These are phyloP conservation scores for Ceratina japonica DNA, from an alignment of 1,140 invertebrate genomes.

Conservation along the genomic window DNA sequence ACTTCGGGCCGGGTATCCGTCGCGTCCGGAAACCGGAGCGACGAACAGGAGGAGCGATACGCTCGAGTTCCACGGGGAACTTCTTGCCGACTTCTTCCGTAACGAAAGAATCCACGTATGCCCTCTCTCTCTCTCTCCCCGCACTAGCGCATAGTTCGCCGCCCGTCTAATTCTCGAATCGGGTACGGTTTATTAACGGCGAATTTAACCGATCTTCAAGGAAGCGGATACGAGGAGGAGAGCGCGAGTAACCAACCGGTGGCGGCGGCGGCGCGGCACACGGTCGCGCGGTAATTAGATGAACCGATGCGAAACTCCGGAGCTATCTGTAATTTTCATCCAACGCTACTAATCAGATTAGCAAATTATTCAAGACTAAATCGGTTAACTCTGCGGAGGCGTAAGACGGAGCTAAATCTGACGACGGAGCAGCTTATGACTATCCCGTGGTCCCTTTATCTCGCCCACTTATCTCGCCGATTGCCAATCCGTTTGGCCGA, in stretches of 20 bases:
- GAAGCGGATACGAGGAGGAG: slow-evolving; percentile 18
- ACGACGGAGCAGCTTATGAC: slow-evolving; percentile 40
- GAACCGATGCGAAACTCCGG: slow-evolving; percentile 58
- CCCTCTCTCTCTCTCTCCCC: too few species aligned
- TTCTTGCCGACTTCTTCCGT: too few species aligned
- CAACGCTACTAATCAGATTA: slow-evolving; percentile 59
- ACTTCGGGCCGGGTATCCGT: slow-evolving; percentile 41
- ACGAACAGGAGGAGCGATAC: slow-evolving; percentile 38
- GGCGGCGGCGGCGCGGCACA: neutral
- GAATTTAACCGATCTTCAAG: slow-evolving; percentile 33
- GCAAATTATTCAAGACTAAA: slow-evolving; percentile 62
- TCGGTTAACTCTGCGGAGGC: slow-evolving; percentile 56
- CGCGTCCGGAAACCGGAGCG: slow-evolving; percentile 29
- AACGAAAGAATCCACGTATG: neutral
- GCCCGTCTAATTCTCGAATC: slow-evolving; percentile 16
- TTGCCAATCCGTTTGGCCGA: too few species aligned
- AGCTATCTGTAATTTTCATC: slow-evolving; percentile 66
- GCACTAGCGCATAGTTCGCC: neutral
- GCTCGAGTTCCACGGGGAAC: slow-evolving; percentile 27
- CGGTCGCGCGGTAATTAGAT: slow-evolving; percentile 55
- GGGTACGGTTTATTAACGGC: neutral
- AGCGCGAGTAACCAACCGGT: slow-evolving; percentile 19
- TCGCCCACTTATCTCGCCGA: slow-evolving; percentile 34
- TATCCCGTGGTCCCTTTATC: slow-evolving; percentile 11
- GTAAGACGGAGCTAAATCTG: slow-evolving; percentile 46